Evolutionary conservation across 2,888 invertebrate genomes (phyloP).

Genomic region (Hofmannophila pseudospretella): DNA sequence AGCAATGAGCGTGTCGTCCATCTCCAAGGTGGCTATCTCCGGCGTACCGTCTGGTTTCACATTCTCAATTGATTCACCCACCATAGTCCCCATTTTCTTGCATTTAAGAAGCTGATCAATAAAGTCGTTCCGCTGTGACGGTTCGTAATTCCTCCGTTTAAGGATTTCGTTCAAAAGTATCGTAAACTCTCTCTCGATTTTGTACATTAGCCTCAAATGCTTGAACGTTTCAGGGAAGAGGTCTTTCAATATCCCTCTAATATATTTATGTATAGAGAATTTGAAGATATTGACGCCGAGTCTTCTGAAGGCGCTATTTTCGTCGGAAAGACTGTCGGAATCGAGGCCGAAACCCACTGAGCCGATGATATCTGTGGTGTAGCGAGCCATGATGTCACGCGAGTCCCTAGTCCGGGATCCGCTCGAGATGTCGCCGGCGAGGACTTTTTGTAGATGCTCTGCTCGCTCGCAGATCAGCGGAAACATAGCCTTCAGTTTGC

Average conservation of each 20-base stretch:
- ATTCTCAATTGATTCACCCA: conserved; percentile 18
- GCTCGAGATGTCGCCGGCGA: background rate
- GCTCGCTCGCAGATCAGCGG: conserved; percentile 21
- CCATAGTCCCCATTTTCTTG: conserved; percentile 16
- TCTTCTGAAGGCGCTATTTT: conserved; percentile 19
- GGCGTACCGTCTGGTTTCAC: conserved; percentile 16
- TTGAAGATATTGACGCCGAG: conserved; percentile 17
- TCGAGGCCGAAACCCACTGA: conserved; percentile 21
- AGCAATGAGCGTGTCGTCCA: conserved; percentile 17
- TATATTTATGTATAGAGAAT: background rate
- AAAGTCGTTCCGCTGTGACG: conserved; percentile 23
- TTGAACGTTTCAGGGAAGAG: conserved; percentile 3
- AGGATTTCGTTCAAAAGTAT: conserved; percentile 12
- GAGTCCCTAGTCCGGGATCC: background rate
- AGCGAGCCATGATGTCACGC: conserved; percentile 25
- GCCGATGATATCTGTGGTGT: conserved; percentile 21
- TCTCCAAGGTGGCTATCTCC: conserved; percentile 11
- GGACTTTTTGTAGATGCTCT: conserved; percentile 30
- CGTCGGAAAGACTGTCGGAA: conserved; percentile 16
- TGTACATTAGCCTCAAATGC: background rate
- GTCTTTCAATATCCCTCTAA: conserved; percentile 2
- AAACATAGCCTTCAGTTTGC: conserved; percentile 25
- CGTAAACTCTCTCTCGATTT: conserved; percentile 3
- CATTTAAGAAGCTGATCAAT: conserved; percentile 25
- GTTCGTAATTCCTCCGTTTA: conserved; percentile 18